Percentiles rank a stretch among this genome's conserved stretches.
Evolutionary conservation across 2,113 vertebrate genomes (phyloP).

Genomic region (Hydrochoerus hydrochaeris): DNA sequence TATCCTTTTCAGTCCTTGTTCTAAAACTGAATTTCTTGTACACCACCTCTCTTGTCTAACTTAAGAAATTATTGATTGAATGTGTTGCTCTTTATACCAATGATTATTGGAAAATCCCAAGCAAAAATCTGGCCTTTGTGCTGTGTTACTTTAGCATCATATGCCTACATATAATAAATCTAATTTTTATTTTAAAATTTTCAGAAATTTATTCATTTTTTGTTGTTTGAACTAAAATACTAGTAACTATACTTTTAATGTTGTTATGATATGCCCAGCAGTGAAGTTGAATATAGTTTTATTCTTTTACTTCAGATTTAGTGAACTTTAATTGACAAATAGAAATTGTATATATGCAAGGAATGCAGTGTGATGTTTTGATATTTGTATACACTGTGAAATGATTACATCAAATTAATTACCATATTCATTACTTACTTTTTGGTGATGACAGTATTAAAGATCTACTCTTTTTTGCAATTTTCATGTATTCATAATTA

Average conservation of each 20-base stretch:
- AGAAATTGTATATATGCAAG: background rate
- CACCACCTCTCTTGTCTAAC: background rate
- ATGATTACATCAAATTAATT: background rate
- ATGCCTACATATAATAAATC: background rate
- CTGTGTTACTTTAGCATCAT: background rate
- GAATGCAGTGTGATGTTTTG: background rate
- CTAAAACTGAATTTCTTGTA: background rate
- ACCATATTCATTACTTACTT: background rate
- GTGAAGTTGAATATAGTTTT: background rate
- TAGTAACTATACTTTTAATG: background rate
- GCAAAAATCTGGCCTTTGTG: background rate
- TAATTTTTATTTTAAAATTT: background rate
- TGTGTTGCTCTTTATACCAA: background rate
- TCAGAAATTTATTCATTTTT: constrained; percentile 31
- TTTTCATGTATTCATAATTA: background rate
- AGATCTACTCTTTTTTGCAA: background rate
- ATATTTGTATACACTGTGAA: background rate
- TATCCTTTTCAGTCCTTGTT: background rate
- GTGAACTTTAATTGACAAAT: background rate
- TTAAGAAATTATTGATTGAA: background rate
- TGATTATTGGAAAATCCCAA: constrained; percentile 2
- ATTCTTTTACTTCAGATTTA: constrained; percentile 17
- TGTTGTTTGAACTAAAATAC: constrained; percentile 9
- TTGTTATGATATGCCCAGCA: background rate
- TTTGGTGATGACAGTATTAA: background rate